phyloP scores from a whole-genome alignment of 2,888 invertebrate genomes.

The Sisyra terminalis region DNA sequence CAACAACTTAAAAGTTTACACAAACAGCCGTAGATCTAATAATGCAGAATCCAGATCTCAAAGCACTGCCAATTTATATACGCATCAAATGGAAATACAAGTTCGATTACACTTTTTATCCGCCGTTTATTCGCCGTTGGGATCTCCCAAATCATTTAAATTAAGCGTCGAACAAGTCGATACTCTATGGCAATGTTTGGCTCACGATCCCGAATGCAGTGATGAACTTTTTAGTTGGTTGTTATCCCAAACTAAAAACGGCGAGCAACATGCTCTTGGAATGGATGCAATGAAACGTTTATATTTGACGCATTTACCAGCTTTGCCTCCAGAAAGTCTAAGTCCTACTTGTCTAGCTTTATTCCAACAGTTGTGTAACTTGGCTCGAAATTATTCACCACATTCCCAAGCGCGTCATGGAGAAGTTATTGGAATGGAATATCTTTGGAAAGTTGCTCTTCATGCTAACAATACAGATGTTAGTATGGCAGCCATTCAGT shows the following conservation, averaged over 20 bases:
- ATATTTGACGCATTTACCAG: slow-evolving; percentile 78
- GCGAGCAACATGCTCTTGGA: slow-evolving; percentile 81
- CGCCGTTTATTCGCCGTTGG: slow-evolving; percentile 78
- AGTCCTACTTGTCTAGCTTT: slow-evolving; percentile 83
- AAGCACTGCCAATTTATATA: slow-evolving; percentile 29
- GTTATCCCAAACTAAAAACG: slow-evolving; percentile 77
- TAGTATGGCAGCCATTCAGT: slow-evolving; percentile 87
- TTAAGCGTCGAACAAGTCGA: slow-evolving; percentile 79
- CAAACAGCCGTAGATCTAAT: slow-evolving; percentile 23
- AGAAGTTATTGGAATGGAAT: slow-evolving; percentile 77
- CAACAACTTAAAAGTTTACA: slow-evolving; percentile 67
- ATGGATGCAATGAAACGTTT: slow-evolving; percentile 75
- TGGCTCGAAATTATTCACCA: slow-evolving; percentile 67
- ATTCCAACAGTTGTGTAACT: slow-evolving; percentile 79
- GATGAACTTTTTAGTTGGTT: slow-evolving; percentile 92
- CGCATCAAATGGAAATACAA: slow-evolving; percentile 78
- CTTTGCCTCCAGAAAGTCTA: slow-evolving; percentile 72
- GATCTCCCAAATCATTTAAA: slow-evolving; percentile 78
- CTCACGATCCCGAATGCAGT: slow-evolving; percentile 68
- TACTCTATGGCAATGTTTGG: slow-evolving; percentile 80
- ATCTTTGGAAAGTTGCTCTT: slow-evolving; percentile 86
- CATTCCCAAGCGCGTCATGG: slow-evolving; percentile 20
- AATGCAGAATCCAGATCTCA: slow-evolving; percentile 16
- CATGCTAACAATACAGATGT: slow-evolving; percentile 85
- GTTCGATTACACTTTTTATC: slow-evolving; percentile 83